Conservation (phyloP, 2,113 vertebrate species). For the Isichthys henryi region DNA sequence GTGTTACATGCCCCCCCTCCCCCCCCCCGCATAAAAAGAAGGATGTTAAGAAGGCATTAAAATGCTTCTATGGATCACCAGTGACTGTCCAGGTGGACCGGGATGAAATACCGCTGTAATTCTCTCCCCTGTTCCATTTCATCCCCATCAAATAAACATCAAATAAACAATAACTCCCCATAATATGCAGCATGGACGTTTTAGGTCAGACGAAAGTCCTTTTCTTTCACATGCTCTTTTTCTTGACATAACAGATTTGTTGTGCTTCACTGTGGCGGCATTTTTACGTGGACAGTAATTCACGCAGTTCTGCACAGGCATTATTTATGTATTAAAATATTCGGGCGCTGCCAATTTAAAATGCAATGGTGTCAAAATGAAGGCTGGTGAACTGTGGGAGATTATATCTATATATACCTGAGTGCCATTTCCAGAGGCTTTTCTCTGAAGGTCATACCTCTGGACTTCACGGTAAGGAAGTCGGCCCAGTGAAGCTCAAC, state of each 20-base stretch:
- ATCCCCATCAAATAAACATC: background rate
- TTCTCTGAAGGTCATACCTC: background rate
- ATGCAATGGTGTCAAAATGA: background rate
- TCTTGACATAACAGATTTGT: background rate
- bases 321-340: background rate
- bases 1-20: background rate
- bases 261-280: background rate
- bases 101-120: background rate
- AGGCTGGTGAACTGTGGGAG: background rate
- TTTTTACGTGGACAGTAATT: background rate
- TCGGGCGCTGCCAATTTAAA: background rate
- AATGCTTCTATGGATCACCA: background rate
- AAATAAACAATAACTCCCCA: background rate
- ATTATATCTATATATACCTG: background rate
- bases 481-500: background rate
- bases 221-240: background rate
- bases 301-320: background rate
- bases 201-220: constrained; percentile 4
- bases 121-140: background rate
- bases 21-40: background rate
- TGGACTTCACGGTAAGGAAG: background rate
- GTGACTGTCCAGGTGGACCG: background rate
- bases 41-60: background rate
- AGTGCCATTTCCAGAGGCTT: background rate
- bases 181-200: background rate